Conservation (phyloP, 2,888 invertebrate species). For the Pollenia labialis region DNA sequence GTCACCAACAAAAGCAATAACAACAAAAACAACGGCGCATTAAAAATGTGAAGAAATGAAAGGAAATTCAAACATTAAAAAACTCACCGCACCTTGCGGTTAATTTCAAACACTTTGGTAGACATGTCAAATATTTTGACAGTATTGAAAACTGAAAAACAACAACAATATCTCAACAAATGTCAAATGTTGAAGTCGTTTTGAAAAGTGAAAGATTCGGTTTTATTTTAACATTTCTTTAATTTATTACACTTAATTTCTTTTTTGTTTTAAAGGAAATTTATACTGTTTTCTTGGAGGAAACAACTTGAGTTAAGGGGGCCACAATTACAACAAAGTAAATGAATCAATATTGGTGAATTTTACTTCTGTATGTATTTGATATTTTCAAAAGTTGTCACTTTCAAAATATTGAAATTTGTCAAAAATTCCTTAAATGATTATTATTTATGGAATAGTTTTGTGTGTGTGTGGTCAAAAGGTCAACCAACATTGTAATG, state of each 20-base stretch:
- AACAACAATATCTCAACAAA: constrained; percentile 37
- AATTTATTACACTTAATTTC: constrained; percentile 60
- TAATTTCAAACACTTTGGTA: constrained; percentile 67
- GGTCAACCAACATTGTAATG: too few species aligned
- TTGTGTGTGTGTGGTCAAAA: too few species aligned
- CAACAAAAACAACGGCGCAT: constrained; percentile 17
- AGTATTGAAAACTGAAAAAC: constrained; percentile 61
- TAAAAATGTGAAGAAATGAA: constrained; percentile 43
- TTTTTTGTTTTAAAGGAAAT: constrained; percentile 42
- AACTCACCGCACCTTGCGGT: constrained; percentile 72
- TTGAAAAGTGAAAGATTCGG: constrained; percentile 45
- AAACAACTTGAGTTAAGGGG: constrained; percentile 2
- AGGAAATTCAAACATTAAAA: constrained; percentile 66
- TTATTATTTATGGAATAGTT: background rate
- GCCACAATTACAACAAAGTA: constrained; percentile 9
- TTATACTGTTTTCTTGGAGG: background rate
- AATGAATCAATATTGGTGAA: background rate
- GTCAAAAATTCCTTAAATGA: background rate
- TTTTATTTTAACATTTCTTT: constrained; percentile 27
- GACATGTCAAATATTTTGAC: constrained; percentile 71
- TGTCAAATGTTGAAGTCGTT: constrained; percentile 63
- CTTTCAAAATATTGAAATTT: background rate
- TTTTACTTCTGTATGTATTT: too few species aligned
- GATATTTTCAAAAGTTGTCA: background rate
- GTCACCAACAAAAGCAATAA: constrained; percentile 20